Evolutionary conservation across 2,797 vertebrate genomes (phyloP), one percentile per base, ranked within the genome.

Genomic region (Phaenicophaeus curvirostris): DNA sequence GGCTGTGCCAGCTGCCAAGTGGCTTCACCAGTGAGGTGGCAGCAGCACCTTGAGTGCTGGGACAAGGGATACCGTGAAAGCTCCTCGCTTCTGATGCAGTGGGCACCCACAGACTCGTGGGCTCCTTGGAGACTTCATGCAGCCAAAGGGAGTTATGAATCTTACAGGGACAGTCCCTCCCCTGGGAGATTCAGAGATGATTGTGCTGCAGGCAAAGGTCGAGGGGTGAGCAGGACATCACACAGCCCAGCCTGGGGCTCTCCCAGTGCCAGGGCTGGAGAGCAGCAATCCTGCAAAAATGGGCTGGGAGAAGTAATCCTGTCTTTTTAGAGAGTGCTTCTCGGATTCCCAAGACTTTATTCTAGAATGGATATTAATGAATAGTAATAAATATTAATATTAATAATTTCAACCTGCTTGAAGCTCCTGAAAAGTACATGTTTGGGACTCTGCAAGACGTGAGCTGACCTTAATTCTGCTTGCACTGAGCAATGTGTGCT

Each of bases 51-150:
- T 1, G 1, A 35, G 50, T 48, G 24, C 16, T 5, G 2, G 6
- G 0, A 0, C 9, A 2, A 44, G 23, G 46, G 24, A 18, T 9
- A 1, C 1, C n/a, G 2, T 1, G 35, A 37, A 35, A 21, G 7
- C 18, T 48, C 61, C 27, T 20, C 5, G 1, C 4, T 21, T 7
- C 11, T 31, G 10, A 19, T 1, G 9, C 7, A 14, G 13, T 23
- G 8, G 37, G 58, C 2, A 1, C 39, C 39, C 31, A 3, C 35
- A 46, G 9, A 21, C 37, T 41, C 31, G 19, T 23, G 55, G 35
- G 1, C 27, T 35, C 41, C 57, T 42, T 3, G 0, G 44, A 35
- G 58, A 15, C 66, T 88, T 44, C 3, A 1, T 2, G 12, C 8
- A 19, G 48, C 50, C n/a, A 10, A 27, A 57, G 12, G 25, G 15